Evolutionary conservation across 2,888 invertebrate genomes (phyloP).

Genomic region (Lordiphosa andalusiaca): DNA sequence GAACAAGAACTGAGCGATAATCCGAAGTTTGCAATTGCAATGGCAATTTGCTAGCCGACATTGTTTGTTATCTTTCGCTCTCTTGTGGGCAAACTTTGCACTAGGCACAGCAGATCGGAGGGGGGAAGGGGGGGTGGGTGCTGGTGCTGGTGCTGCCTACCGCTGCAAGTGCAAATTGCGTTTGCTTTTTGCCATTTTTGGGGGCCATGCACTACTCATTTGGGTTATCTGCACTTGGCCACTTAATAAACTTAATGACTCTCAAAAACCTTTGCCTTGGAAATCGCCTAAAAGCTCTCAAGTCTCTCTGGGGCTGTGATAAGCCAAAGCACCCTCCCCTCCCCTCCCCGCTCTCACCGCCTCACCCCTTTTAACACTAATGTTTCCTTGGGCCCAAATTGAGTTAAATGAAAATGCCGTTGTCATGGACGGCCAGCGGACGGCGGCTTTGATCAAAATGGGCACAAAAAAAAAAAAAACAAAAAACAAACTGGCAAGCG

Average conservation of each 20-base stretch:
- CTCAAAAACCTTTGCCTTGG: slow-evolving; percentile 45
- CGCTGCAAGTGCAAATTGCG: slow-evolving; percentile 52
- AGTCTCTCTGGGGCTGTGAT: slow-evolving; percentile 5
- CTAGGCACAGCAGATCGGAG: too few species aligned
- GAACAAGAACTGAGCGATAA: neutral
- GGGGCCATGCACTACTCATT: slow-evolving; percentile 67
- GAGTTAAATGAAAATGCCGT: too few species aligned
- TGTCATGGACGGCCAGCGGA: too few species aligned
- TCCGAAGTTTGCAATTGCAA: slow-evolving; percentile 50
- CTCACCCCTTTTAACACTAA: too few species aligned
- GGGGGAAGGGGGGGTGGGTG: neutral
- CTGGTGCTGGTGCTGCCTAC: too few species aligned
- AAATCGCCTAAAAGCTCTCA: slow-evolving; percentile 54
- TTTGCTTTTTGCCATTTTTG: slow-evolving; percentile 49
- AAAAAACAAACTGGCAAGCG: neutral
- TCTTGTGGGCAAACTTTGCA: slow-evolving; percentile 24
- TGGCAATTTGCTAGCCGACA: slow-evolving; percentile 57
- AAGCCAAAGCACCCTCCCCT: too few species aligned
- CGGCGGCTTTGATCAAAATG: too few species aligned
- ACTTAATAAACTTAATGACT: slow-evolving; percentile 73
- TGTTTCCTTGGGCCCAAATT: too few species aligned
- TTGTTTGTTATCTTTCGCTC: slow-evolving; percentile 58
- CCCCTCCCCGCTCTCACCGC: too few species aligned
- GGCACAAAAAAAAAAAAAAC: too few species aligned
- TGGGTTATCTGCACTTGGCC: slow-evolving; percentile 61